These are phyloP conservation scores for Crocidura indochinensis DNA, from an alignment of 2,797 vertebrate genomes.

Conservation along the genomic window DNA sequence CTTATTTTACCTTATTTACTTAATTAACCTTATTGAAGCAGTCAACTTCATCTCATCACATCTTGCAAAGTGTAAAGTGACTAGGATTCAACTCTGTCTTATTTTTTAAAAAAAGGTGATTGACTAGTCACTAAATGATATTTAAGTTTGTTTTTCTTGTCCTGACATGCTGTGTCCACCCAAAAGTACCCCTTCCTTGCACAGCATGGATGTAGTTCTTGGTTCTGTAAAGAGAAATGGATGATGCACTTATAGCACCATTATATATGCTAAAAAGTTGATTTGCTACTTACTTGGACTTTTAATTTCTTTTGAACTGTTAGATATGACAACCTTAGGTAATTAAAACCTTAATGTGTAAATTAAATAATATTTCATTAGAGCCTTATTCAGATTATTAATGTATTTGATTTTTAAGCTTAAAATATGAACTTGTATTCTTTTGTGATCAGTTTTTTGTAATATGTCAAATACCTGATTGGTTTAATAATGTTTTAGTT, in stretches of 20 bases:
- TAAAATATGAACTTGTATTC: background rate
- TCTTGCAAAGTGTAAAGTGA: background rate
- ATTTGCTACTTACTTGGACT: constrained; percentile 27
- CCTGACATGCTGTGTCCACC: background rate
- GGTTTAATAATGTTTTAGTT: constrained; percentile 40
- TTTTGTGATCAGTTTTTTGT: background rate
- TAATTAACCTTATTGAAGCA: background rate
- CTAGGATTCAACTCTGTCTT: background rate
- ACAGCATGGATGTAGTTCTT: background rate
- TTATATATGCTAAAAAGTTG: background rate
- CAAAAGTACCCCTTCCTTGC: accelerated
- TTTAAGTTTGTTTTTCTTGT: background rate
- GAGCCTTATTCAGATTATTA: background rate
- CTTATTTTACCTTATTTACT: too few relatives aligned
- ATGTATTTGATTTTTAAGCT: constrained; percentile 32
- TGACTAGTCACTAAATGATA: background rate
- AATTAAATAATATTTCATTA: constrained; percentile 48
- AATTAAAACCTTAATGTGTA: constrained; percentile 3
- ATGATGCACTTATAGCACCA: background rate
- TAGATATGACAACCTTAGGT: background rate
- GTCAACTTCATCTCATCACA: background rate
- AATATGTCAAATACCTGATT: constrained; percentile 2
- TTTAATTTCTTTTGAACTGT: constrained; percentile 33
- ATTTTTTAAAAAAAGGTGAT: background rate
- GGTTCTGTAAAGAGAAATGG: background rate